Base-by-base conservation (phyloP, 1,140 invertebrate genomes). In the Neelides sp. region DNA sequence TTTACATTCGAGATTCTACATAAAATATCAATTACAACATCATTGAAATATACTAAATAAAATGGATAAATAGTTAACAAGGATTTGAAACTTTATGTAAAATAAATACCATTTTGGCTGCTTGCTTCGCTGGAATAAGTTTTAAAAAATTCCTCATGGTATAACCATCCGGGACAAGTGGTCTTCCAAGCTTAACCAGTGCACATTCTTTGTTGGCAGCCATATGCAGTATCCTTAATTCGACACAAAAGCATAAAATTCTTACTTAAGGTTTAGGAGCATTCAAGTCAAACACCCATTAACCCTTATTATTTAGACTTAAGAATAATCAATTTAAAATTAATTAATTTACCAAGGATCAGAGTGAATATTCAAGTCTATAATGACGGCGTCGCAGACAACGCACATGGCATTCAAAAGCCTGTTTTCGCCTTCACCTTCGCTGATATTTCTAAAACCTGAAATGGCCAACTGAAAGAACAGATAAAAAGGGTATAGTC, bases 321-420 rank as follows among this genome's bases (percentile, higher is more conserved):
- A 5, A 23, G 22, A 23, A 23, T 8, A 5, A 23, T 19, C 7
- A 20, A 23, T 43, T 12, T 43, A 20, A 23, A 19, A 26, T 20
- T 7, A n/a, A n/a, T n/a, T n/a, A n/a, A n/a, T 23, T 43, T 45
- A 45, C 43, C 43, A 45, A 7, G 43, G 43, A 20, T 45, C 43
- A 45, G 24, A 45, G 8, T 19, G 27, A 10, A 15, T 19, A 13
- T 45, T 8, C 12, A 45, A 28, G 22, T 45, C 27, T 27, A 12
- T 26, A 13, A 45, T 15, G 8, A 28, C 32, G 8, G 4, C 7
- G 4, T 24, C 12, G 26, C 43, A 45, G 8, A 45, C 26, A n/a
- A 45, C 43, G 20, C 43, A 45, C 5, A 15, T 19, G 10, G 43
- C 43, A 30, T 28, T 28, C 27, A 17, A 10, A 15, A 19, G 3